Percentiles rank a stretch among this genome's conserved stretches.
phyloP scores from a whole-genome alignment of 2,113 vertebrate genomes.

The Mungos mungo region DNA sequence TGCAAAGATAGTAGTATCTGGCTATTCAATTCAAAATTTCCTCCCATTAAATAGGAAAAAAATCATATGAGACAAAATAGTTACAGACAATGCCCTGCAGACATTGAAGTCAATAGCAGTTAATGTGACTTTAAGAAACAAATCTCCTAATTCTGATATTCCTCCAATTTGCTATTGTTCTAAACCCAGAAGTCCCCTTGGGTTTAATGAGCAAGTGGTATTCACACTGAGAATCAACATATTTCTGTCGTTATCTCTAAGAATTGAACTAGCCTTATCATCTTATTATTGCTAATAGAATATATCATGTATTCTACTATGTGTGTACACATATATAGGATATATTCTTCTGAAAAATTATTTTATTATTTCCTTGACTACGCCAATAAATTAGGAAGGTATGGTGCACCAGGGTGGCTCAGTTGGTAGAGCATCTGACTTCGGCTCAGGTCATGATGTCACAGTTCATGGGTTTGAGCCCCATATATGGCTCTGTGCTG shows the following conservation, averaged over 20 bases:
- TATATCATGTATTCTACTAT: neutral
- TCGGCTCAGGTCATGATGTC: no score
- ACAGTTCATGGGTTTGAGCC: no score
- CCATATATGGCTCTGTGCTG: no score
- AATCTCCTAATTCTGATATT: slow-evolving; percentile 4
- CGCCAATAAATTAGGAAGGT: neutral
- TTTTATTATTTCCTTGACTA: neutral
- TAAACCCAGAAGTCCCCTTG: neutral
- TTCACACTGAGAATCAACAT: neutral
- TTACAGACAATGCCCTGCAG: neutral
- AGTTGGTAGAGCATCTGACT: no score
- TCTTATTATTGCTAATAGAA: neutral
- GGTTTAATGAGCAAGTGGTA: neutral
- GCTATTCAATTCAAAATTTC: neutral
- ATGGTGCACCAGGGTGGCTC: neutral
- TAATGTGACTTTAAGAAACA: slow-evolving; percentile 30
- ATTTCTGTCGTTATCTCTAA: neutral
- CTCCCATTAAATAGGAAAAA: neutral
- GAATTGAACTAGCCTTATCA: neutral
- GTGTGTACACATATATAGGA: neutral
- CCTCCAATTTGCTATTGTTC: neutral
- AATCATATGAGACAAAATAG: neutral
- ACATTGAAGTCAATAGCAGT: neutral
- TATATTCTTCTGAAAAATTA: neutral
- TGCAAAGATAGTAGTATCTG: neutral